Base-by-base conservation (phyloP, 2,888 invertebrate species). In the Tolmerus cingulatus region DNA sequence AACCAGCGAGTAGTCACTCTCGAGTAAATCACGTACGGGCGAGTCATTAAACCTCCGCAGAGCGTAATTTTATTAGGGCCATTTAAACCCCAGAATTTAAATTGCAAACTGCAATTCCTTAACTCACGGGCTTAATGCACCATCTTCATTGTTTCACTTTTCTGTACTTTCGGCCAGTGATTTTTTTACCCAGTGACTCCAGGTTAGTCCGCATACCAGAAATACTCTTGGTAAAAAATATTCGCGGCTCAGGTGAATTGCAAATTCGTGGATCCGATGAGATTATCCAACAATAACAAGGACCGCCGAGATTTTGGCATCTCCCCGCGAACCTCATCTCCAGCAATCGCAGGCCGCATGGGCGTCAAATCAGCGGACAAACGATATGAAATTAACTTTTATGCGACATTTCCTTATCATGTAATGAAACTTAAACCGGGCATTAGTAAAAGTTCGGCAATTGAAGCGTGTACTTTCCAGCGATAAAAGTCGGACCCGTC, bases 361-460 rank as follows among this genome's bases (percentile, higher is more conserved):
- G 74, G 34, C 37, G 86, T 86, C 86, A 86, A 74, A 37, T 86
- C 57, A 40, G 57, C 74, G 37, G 43, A 86, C 51, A 76, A 86
- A 76, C 74, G 76, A 76, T 30, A 23, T 51, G 51, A 78, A 86
- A 86, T 86, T 86, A 86, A 86, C 37, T 86, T 86, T 86, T 78
- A 86, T 86, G 57, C 77, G 77, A 30, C 78, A 37, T 86, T 86
- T 86, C 40, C 51, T 86, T 86, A 86, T 86, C 86, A 55, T 78
- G 77, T 86, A 86, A 86, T 86, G 86, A 86, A 86, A 86, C 86
- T 57, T 86, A 86, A 86, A 78, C 78, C 86, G 86, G 86, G 40
- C 51, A 77, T 86, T 86, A 78, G 78, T 86, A 46, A 57, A 78
- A 86, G 77, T 86, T 78, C 84, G 55, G 57, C 78, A 77, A 78